Evolutionary conservation across 2,888 invertebrate genomes (phyloP), one percentile per base, ranked within the genome.

Genomic region (Drosophila mimica): DNA sequence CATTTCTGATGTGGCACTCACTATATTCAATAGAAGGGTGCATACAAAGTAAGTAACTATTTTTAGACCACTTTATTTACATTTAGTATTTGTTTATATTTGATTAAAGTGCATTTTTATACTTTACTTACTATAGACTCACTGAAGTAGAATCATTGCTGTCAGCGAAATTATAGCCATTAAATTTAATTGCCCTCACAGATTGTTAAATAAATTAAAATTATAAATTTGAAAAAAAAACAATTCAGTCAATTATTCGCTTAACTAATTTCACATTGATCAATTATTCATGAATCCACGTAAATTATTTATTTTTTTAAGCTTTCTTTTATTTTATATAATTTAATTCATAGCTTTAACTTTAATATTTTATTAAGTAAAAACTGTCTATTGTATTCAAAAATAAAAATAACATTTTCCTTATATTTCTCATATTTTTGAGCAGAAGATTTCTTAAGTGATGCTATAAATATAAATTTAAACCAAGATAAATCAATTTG

Each of bases 401-500:
- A 43, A 13, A 8, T 7, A 36, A 7, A 40, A 40, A 40, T n/a
- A 40, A 46, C 7, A 9, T 20, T 46, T 4, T 13, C 46, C 13
- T 13, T 7, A 13, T 20, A 25, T 15, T 46, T 15, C 7, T 4
- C 15, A 25, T 25, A 25, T 25, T 15, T 46, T 1, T 25, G 46
- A 4, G 46, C 46, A 15, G 46, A 15, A 25, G 20, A 46, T 15
- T 25, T 25, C 25, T 8, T 25, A 15, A 46, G 46, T 46, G 46
- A 1, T 46, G 46, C 46, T 8, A 25, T 25, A 46, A 46, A 46
- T 46, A 46, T 25, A 46, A 15, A 46, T 25, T 25, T 46, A 25
- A 43, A 0, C 7, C 20, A 7, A 17, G 30, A 38, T 28, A 64
- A 64, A 52, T 30, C 62, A 31, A 61, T 49, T 17, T 49, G 15